A percentile compares a stretch with the other conserved stretches of the same genome.
phyloP scores from a whole-genome alignment of 30 jellyfish, hydroid and myxozoan genomes.

The Turritopsis dohrnii region DNA sequence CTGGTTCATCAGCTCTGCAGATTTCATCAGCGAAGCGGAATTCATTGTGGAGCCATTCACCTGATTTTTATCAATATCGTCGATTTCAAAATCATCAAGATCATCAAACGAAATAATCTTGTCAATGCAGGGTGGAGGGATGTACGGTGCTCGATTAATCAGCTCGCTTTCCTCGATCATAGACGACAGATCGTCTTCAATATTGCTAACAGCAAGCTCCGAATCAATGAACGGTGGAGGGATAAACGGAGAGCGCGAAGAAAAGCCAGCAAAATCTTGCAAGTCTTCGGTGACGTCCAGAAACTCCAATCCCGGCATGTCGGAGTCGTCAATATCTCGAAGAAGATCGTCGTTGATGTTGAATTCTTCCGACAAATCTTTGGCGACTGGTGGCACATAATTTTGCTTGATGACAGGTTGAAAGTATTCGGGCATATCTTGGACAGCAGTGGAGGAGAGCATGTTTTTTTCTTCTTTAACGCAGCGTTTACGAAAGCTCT shows the following conservation, averaged over 20 bases:
- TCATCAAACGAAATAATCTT: conserved; percentile 5
- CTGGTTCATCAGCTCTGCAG: conserved; percentile 1
- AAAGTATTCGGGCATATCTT: not conserved
- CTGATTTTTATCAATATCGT: not conserved
- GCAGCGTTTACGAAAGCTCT: not conserved
- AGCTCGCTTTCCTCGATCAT: conserved; percentile 36
- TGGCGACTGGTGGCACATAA: conserved; percentile 12
- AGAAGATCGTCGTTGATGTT: not conserved
- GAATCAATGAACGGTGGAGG: conserved; percentile 25
- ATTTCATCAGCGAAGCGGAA: not conserved
- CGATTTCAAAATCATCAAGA: not conserved
- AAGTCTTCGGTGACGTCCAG: conserved; percentile 32
- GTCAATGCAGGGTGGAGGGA: conserved; percentile 86
- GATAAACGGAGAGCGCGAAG: conserved; percentile 18
- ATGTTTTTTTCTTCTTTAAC: conserved; percentile 4
- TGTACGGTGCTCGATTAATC: conserved; percentile 82
- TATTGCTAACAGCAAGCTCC: conserved; percentile 32
- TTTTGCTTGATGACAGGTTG: not conserved
- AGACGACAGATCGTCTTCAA: conserved; percentile 60
- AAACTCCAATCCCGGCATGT: conserved; percentile 65
- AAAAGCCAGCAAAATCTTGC: conserved; percentile 48
- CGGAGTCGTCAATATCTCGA: conserved; percentile 46
- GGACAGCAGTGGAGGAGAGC: not conserved
- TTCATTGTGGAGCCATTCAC: not conserved
- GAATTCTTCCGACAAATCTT: conserved; percentile 19